Base-by-base conservation (phyloP, 1,140 invertebrate species). In the Ctenoplectra terminalis region DNA sequence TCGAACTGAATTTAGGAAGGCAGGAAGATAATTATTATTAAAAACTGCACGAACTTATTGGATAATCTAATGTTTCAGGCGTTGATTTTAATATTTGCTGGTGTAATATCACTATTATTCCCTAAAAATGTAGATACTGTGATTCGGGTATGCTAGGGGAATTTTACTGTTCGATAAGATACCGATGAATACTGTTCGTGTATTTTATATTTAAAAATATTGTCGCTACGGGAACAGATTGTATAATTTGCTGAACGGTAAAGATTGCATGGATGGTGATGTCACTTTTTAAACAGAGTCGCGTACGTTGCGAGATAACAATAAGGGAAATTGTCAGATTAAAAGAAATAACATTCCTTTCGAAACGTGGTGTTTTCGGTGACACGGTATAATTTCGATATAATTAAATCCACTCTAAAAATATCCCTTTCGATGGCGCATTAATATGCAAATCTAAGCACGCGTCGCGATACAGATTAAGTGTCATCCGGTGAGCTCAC, bases 371-470 rank as follows among this genome's bases (percentile, higher is more conserved):
- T 37, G 23, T 37, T 61, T n/a, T 20, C 60, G n/a, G 34, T 37
- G 58, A 60, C 29, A 60, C 29, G 13, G 31, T n/a, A n/a, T n/a
- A n/a, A n/a, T n/a, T 1, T 17, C 29, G 3, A 61, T 61, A 23
- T 61, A 37, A 61, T 61, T 61, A 37, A 61, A 61, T 11, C 48
- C 17, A 26, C 17, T 31, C 26, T 67, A 48, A 67, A 67, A 67
- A 67, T 67, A 67, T 48, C 26, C 20, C 40, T 17, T 67, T 48
- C n/a, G 26, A 17, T 9, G 11, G 9, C 34, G 43, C 40, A 67
- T 48, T 31, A 46, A 20, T 29, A 67, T 67, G 64, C 43, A 67
- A 66, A 67, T 67, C 3, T 26, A 48, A 67, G 15, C 64, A 66
- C 37, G 13, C 61, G 61, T 64, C n/a, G n/a, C n/a, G n/a, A n/a